phyloP scores from a whole-genome alignment of 2,113 vertebrate species.

The Diadophis punctatus region DNA sequence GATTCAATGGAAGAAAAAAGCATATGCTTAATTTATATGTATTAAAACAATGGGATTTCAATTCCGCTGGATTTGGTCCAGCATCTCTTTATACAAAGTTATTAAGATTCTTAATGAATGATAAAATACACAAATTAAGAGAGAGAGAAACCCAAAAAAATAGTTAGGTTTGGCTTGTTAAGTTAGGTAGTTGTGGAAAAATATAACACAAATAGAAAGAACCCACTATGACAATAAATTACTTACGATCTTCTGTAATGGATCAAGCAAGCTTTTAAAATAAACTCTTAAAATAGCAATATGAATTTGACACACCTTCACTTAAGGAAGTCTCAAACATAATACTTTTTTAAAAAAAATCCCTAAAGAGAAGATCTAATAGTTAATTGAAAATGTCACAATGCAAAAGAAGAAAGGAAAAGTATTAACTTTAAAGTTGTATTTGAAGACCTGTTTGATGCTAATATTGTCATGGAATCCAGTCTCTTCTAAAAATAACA shows the following conservation, averaged over 20 bases:
- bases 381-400: constrained; percentile 27
- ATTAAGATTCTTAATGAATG: not conserved
- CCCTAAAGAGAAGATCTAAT: constrained; percentile 14
- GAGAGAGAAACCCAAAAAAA: not conserved
- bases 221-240: constrained; percentile 39
- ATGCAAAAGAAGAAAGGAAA: constrained; percentile 44
- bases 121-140: constrained; percentile 22
- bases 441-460: not conserved
- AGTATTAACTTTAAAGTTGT: constrained; percentile 23
- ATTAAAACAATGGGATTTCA: not conserved
- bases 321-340: constrained; percentile 26
- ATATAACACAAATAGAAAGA: constrained; percentile 40
- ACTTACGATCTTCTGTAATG: constrained; percentile 24
- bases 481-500: not conserved
- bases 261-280: constrained; percentile 53
- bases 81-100: not conserved
- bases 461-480: not conserved
- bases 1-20: not conserved
- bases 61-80: not conserved
- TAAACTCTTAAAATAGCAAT: constrained; percentile 30
- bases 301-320: constrained; percentile 27
- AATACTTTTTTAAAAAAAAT: constrained; percentile 12
- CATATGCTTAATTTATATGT: not conserved
- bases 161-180: constrained; percentile 21
- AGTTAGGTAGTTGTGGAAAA: constrained; percentile 21